These are phyloP conservation scores for Exocentrus adspersus DNA, from an alignment of 2,888 invertebrate genomes.

Conservation along the genomic window DNA sequence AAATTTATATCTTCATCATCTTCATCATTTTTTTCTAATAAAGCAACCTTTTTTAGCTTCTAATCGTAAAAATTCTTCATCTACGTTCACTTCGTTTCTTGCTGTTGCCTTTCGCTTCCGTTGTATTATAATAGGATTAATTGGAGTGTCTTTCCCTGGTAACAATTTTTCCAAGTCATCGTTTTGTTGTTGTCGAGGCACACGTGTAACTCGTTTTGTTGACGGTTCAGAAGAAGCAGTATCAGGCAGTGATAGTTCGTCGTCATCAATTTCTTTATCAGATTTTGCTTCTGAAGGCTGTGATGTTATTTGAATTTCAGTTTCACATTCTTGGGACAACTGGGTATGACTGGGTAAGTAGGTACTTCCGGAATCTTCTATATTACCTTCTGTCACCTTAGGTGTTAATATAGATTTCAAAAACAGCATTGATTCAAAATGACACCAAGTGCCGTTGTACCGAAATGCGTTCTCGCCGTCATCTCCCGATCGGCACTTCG, in stretches of 20 bases:
- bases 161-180: conserved; percentile 6
- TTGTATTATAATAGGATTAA: not conserved
- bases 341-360: too few relatives aligned
- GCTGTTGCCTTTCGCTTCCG: not conserved
- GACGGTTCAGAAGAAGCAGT: too few relatives aligned
- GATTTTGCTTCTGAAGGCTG: conserved; percentile 1
- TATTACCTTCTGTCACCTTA: conserved; percentile 24
- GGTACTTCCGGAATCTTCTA: not conserved
- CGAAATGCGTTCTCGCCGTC: conserved; percentile 14
- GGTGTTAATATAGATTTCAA: conserved; percentile 10
- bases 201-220: too few relatives aligned
- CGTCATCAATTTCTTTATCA: too few relatives aligned
- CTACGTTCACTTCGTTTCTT: not conserved
- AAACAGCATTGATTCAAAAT: conserved; percentile 29
- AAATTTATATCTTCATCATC: conserved; percentile 29
- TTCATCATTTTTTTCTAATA: conserved; percentile 22
- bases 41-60: conserved; percentile 24
- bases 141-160: not conserved
- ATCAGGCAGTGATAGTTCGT: too few relatives aligned
- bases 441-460: conserved; percentile 24
- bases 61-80: conserved; percentile 20
- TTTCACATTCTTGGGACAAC: conserved; percentile 1
- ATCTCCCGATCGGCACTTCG: conserved; percentile 15
- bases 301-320: conserved; percentile 16
- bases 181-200: not conserved